These are phyloP conservation scores for Agapornis canus DNA, from an alignment of 2,797 vertebrate genomes.

Conservation along the genomic window DNA sequence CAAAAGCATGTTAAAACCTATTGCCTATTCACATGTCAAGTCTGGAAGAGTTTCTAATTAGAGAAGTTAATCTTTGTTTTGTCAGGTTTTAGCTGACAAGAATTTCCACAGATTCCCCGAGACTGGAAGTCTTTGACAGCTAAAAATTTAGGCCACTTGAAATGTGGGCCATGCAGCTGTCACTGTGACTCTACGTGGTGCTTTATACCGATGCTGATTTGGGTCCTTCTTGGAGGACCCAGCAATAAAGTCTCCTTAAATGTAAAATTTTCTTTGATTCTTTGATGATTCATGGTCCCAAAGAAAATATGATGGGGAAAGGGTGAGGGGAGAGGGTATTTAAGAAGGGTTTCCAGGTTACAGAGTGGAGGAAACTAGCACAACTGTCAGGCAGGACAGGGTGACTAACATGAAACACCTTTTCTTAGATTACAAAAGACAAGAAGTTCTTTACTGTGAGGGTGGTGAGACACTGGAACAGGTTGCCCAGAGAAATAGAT, in stretches of 20 bases:
- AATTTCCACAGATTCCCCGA: not conserved
- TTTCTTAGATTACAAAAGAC: not conserved
- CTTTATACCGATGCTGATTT: not conserved
- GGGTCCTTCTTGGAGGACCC: not conserved
- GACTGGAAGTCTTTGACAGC: not conserved
- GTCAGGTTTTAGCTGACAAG: not conserved
- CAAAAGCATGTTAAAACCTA: not conserved
- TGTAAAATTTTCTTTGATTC: not conserved
- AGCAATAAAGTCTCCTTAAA: not conserved
- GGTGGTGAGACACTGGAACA: not conserved
- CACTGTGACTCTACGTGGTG: not conserved
- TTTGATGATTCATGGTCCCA: not conserved
- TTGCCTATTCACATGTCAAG: not conserved
- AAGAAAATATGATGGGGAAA: not conserved
- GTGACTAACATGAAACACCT: not conserved
- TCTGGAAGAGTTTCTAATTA: not conserved
- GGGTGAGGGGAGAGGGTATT: not conserved
- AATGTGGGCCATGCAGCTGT: not conserved
- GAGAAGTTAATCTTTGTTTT: slow-evolving; percentile 11
- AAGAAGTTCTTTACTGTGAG: not conserved
- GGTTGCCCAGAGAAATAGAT: not conserved
- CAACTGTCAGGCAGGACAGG: not conserved
- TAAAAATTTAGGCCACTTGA: not conserved
- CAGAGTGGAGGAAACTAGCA: not conserved
- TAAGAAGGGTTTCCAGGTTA: not conserved